Conservation (phyloP, 2,113 vertebrate species). For the Xyrauchen texanus region DNA sequence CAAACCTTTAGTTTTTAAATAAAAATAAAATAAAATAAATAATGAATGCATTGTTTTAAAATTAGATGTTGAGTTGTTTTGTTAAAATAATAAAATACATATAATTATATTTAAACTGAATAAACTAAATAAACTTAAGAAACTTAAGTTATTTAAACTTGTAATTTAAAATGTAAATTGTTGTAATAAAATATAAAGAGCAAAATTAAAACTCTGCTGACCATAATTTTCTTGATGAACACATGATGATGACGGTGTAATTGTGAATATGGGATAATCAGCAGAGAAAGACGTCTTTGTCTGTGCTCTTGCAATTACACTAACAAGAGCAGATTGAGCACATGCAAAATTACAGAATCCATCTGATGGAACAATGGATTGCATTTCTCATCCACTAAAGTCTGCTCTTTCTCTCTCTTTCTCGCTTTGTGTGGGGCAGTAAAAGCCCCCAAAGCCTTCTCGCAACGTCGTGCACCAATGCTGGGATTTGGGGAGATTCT, state of each 20-base stretch:
- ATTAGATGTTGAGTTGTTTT: too few species aligned
- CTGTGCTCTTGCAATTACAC: conserved; percentile 73
- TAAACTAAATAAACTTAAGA: not conserved
- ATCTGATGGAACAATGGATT: conserved; percentile 68
- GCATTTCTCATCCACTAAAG: conserved; percentile 44
- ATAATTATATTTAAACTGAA: too few species aligned
- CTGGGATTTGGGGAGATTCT: conserved; percentile 46
- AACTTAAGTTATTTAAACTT: not conserved
- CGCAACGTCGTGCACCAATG: conserved; percentile 23
- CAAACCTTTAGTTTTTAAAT: too few species aligned
- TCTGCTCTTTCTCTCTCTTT: conserved; percentile 6
- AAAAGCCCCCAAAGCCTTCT: conserved; percentile 12
- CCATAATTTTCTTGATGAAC: not conserved
- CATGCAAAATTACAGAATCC: conserved; percentile 71
- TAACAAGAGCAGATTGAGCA: conserved; percentile 63
- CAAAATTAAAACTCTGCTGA: too few species aligned
- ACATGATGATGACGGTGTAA: not conserved
- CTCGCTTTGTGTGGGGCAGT: not conserved
- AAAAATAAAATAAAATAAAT: too few species aligned
- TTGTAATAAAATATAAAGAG: not conserved
- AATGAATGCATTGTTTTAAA: too few species aligned
- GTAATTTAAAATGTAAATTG: not conserved
- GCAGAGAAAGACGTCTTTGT: conserved; percentile 60
- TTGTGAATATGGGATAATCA: conserved; percentile 61
- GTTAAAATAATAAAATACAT: too few species aligned